phyloP scores from a whole-genome alignment of 2,113 vertebrate genomes.

The Paramisgurnus dabryanus region DNA sequence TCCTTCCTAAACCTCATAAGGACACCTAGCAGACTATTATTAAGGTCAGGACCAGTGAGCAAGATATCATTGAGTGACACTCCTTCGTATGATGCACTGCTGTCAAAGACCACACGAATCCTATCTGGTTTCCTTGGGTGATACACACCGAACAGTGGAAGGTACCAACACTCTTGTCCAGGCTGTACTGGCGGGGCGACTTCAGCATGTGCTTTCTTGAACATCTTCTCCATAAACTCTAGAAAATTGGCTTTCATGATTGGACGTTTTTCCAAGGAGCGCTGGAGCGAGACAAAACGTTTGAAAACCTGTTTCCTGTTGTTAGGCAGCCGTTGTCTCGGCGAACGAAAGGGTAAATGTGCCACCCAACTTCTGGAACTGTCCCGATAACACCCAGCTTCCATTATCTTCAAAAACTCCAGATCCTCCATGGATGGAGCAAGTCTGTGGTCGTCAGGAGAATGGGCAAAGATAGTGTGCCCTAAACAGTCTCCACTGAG shows the following conservation, averaged over 20 bases:
- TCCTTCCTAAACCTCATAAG: background rate
- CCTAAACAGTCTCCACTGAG: slow-evolving; percentile 1
- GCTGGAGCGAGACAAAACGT: background rate
- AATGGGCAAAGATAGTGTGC: background rate
- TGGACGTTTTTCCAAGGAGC: background rate
- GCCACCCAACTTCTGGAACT: slow-evolving; percentile 22
- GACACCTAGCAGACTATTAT: background rate
- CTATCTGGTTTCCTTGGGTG: no score
- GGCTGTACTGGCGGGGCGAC: background rate
- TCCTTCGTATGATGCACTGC: no score
- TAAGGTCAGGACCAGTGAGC: background rate
- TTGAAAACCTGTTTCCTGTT: background rate
- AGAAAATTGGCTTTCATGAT: background rate
- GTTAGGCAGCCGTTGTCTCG: background rate
- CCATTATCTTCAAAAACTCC: slow-evolving; percentile 18
- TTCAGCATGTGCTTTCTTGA: slow-evolving; percentile 26
- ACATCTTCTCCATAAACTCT: slow-evolving; percentile 43
- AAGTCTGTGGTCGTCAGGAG: background rate
- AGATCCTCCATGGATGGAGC: background rate
- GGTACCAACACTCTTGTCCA: slow-evolving; percentile 21
- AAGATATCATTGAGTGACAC: background rate
- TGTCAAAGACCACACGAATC: no score
- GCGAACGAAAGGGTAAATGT: background rate
- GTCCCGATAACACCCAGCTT: background rate
- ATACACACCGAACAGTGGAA: background rate